Conservation (phyloP, 2,797 vertebrate species). For the Phoxinus dragarum region DNA sequence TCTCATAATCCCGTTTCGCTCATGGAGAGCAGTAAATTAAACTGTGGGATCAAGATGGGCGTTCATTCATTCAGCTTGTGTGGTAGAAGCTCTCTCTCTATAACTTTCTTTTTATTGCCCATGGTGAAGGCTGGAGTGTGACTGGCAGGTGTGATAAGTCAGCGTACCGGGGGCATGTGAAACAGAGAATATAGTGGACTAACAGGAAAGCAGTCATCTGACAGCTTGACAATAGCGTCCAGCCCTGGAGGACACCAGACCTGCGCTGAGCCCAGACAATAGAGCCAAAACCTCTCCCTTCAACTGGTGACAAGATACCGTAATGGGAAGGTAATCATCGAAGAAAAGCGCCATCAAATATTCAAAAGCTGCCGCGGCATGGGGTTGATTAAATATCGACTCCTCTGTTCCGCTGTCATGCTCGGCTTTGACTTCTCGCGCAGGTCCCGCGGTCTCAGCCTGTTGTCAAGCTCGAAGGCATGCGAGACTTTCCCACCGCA, state of each 20-base stretch:
- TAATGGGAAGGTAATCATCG: slow-evolving; percentile 76
- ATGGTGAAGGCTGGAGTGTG: slow-evolving; percentile 19
- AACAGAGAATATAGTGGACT: slow-evolving; percentile 48
- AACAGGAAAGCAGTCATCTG: slow-evolving; percentile 62
- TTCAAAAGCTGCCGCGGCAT: slow-evolving; percentile 65
- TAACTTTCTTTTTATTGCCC: slow-evolving; percentile 44
- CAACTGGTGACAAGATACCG: slow-evolving; percentile 67
- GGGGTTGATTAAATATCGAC: slow-evolving; percentile 68
- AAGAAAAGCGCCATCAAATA: slow-evolving; percentile 77
- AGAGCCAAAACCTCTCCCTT: slow-evolving; percentile 69
- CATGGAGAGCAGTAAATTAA: slow-evolving; percentile 66
- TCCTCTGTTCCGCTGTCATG: slow-evolving; percentile 64
- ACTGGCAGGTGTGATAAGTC: slow-evolving; percentile 70
- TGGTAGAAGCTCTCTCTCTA: slow-evolving; percentile 44
- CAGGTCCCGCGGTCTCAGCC: slow-evolving; percentile 58
- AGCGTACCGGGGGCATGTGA: slow-evolving; percentile 63
- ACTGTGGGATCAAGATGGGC: slow-evolving; percentile 57
- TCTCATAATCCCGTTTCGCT: slow-evolving; percentile 61
- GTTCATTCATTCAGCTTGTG: slow-evolving; percentile 62
- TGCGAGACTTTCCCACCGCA: slow-evolving; percentile 63
- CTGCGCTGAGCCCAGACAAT: slow-evolving; percentile 61
- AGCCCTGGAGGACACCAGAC: slow-evolving; percentile 67
- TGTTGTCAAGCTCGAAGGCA: slow-evolving; percentile 65
- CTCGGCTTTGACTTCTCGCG: slow-evolving; percentile 54
- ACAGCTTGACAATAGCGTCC: slow-evolving; percentile 70